Evolutionary conservation across 2,797 vertebrate species (phyloP), one percentile per base, ranked within the genome.

Genomic region (Enteromius fasciolatus): DNA sequence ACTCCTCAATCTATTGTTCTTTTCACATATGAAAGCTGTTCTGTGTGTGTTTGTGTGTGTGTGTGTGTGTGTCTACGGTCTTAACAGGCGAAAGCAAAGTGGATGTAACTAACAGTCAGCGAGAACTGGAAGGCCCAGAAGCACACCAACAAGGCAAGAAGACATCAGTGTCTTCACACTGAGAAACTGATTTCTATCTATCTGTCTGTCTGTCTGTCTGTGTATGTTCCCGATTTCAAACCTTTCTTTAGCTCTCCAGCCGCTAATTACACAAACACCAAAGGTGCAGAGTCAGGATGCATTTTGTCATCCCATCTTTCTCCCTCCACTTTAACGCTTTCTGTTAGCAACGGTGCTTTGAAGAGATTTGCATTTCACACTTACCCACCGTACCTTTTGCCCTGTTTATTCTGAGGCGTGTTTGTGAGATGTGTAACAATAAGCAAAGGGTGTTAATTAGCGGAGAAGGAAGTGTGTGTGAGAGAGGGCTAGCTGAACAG

Each of bases 211-310:
- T 33, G 9, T 33, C 15, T 33, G 10, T 20, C 33, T 28, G 88
- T 84, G 83, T 87, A 85, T 83, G 91, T 93, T 93, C 90, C 92
- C 92, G 89, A 90, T 86, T 91, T 92, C 88, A 90, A 93, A 89
- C 93, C 87, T 91, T 88, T 33, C 66, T 75, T 87, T 85, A 84
- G 78, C 73, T 54, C 36, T 80, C 84, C 78, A 85, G 87, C 78
- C 67, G 63, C 76, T 83, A 91, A 89, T 91, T 89, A 88, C 90
- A 88, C 91, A 87, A 92, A 92, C 90, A 90, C 74, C 11, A 0
- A 90, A 93, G 90, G 92, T 90, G 93, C 88, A 18, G 81, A 86
- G 78, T 86, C 92, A 94, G 94, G 93, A 94, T 93, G 90, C 91
- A 90, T 91, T 93, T 93, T 93, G 92, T 94, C 92, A 88, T 88